Conservation (phyloP, 2,888 invertebrate genomes). For the Zygothrica quintamaculata region DNA sequence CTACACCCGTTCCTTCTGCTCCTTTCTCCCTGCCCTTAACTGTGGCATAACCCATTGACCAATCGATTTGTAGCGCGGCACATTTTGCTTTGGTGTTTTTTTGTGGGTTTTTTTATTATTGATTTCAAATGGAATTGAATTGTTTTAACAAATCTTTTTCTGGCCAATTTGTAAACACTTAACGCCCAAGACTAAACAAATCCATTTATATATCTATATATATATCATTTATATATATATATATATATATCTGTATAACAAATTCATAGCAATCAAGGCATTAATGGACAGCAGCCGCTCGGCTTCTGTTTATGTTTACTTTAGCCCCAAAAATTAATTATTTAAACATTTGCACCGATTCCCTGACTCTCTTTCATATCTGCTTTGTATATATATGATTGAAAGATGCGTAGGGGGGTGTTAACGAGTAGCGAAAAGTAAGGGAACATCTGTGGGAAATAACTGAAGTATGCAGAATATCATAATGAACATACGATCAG, state of each 20-base stretch:
- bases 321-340: conserved; percentile 67
- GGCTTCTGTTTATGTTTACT: conserved; percentile 64
- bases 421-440: background rate
- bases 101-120: too few relatives aligned
- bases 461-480: background rate
- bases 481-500: conserved; percentile 1
- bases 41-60: too few relatives aligned
- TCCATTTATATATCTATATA: conserved; percentile 17
- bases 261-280: conserved; percentile 40
- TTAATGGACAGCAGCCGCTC: conserved; percentile 23
- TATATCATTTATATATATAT: conserved; percentile 2
- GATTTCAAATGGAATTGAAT: conserved; percentile 48
- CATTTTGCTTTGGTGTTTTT: too few relatives aligned
- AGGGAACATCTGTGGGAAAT: conserved; percentile 11
- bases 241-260: conserved; percentile 17
- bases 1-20: background rate
- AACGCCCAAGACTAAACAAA: conserved; percentile 69
- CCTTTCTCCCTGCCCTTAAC: too few relatives aligned
- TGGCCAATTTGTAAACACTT: conserved; percentile 71
- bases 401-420: background rate
- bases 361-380: conserved; percentile 8
- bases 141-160: conserved; percentile 50
- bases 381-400: conserved; percentile 7
- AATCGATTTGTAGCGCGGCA: conserved; percentile 18
- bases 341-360: conserved; percentile 64